Evolutionary conservation across 2,888 invertebrate species (phyloP).

Genomic region (Globia sparganii): DNA sequence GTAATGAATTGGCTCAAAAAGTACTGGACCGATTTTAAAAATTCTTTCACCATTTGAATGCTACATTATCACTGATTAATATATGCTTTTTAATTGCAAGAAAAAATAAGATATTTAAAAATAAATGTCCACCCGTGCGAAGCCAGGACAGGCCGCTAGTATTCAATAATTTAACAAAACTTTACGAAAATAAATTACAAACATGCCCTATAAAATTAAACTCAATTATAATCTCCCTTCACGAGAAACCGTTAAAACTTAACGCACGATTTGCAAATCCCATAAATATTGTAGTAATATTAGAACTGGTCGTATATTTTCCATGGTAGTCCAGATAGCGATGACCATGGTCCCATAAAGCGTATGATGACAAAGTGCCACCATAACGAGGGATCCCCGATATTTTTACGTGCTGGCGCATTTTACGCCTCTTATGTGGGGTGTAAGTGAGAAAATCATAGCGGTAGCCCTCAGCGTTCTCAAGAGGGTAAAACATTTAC

Average conservation of each 20-base stretch:
- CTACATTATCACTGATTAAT: too few species aligned
- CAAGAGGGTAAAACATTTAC: neutral
- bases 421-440: constrained; percentile 73
- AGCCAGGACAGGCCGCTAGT: too few species aligned
- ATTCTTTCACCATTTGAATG: too few species aligned
- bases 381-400: constrained; percentile 76
- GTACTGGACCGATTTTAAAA: too few species aligned
- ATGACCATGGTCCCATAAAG: constrained; percentile 81
- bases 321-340: constrained; percentile 66
- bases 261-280: constrained; percentile 62
- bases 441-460: constrained; percentile 36
- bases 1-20: too few species aligned
- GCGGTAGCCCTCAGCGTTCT: neutral
- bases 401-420: constrained; percentile 82
- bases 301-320: constrained; percentile 67
- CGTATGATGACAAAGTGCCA: constrained; percentile 82
- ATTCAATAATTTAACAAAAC: neutral
- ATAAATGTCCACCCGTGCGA: too few species aligned
- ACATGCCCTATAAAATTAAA: constrained; percentile 38
- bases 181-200: constrained; percentile 15
- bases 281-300: constrained; percentile 62
- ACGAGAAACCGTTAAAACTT: constrained; percentile 55
- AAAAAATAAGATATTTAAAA: too few species aligned
- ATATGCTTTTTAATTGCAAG: too few species aligned
- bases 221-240: constrained; percentile 49